Conservation (phyloP, 2,113 vertebrate species). For the Haliaeetus leucogaster region DNA sequence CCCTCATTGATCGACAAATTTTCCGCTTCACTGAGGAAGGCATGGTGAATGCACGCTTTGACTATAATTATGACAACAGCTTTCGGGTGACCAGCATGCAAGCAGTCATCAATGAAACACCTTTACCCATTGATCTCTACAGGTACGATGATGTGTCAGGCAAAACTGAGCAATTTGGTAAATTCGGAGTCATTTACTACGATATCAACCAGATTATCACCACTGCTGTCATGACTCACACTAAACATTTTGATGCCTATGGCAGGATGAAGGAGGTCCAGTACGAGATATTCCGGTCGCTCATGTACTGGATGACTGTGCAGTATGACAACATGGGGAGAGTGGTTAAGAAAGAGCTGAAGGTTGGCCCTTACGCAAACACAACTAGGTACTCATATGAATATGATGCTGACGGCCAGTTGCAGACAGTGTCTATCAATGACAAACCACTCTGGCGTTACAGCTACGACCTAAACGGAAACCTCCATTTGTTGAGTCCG, state of each 20-base stretch:
- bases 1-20: constrained; percentile 95
- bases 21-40: constrained; percentile 98
- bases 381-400: constrained; percentile 95
- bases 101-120: constrained; percentile 96
- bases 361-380: constrained; percentile 97
- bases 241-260: constrained; percentile 96
- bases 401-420: constrained; percentile 92
- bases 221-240: constrained; percentile 97
- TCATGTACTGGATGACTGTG: constrained; percentile 99
- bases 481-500: constrained; percentile 92
- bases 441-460: constrained; percentile 97
- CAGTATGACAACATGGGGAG: constrained; percentile 98
- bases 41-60: constrained; percentile 97
- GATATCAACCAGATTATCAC: constrained; percentile 99
- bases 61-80: constrained; percentile 98
- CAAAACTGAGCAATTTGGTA: constrained; percentile 96
- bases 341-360: constrained; percentile 95
- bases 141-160: constrained; percentile 96
- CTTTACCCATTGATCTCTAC: constrained; percentile 93
- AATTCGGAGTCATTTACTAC: constrained; percentile 97
- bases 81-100: constrained; percentile 99
- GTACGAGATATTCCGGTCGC: constrained; percentile 96
- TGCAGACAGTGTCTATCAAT: constrained; percentile 94
- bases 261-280: constrained; percentile 97
- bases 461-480: constrained; percentile 96